These are phyloP conservation scores for Anser cygnoides DNA, from an alignment of 2,113 vertebrate species.

Conservation along the genomic window DNA sequence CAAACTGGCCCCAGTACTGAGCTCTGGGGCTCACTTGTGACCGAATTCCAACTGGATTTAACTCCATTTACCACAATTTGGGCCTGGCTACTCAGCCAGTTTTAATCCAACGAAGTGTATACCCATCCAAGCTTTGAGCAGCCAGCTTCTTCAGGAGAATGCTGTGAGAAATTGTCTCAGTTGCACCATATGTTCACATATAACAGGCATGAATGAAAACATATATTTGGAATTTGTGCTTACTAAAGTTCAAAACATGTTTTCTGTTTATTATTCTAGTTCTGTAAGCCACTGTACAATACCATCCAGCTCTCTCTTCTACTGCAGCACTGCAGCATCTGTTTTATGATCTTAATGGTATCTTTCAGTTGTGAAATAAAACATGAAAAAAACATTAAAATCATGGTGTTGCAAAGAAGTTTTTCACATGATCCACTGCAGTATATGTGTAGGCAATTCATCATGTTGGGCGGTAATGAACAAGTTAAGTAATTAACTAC, in stretches of 20 bases:
- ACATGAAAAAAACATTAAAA: background rate
- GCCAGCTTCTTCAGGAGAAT: too few species aligned
- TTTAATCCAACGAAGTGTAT: too few species aligned
- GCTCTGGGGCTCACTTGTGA: too few species aligned
- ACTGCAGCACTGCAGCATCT: background rate
- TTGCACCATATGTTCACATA: background rate
- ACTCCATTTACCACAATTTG: too few species aligned
- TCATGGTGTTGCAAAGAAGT: background rate
- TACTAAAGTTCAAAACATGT: background rate
- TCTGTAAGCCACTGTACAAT: background rate
- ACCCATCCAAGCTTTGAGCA: too few species aligned
- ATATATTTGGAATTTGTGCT: background rate
- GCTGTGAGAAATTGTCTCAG: background rate
- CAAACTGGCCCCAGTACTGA: too few species aligned
- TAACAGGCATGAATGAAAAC: background rate
- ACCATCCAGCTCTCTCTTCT: background rate
- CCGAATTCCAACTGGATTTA: too few species aligned
- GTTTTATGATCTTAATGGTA: background rate
- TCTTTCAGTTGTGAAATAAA: background rate
- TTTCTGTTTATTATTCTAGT: background rate
- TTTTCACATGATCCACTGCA: background rate
- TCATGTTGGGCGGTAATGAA: background rate
- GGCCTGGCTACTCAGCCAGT: too few species aligned
- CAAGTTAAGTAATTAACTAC: background rate
- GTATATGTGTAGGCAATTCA: background rate